Percentiles rank a stretch among this genome's conserved stretches.
phyloP scores from a whole-genome alignment of 2,797 vertebrate genomes.

The Martes flavigula region DNA sequence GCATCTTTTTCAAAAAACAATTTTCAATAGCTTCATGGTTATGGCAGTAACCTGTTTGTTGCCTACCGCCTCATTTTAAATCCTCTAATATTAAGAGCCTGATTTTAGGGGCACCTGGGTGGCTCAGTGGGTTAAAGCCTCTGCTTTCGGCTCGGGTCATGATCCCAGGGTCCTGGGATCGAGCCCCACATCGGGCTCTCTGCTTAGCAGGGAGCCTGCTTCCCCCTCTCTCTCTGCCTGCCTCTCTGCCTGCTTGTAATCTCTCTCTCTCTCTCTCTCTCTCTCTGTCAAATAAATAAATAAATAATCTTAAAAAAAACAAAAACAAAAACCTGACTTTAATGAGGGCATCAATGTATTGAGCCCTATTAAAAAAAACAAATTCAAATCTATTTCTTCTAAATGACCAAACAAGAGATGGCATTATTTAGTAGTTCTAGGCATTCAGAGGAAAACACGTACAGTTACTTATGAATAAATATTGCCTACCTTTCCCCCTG shows the following conservation, averaged over 20 bases:
- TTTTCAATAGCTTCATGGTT: not conserved
- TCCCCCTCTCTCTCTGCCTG: no score
- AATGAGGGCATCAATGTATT: not conserved
- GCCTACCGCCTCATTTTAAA: not conserved
- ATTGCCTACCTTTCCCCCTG: not conserved
- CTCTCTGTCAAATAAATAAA: no score
- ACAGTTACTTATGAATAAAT: not conserved
- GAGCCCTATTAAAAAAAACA: not conserved
- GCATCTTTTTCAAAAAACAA: not conserved
- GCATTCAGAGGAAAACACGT: not conserved
- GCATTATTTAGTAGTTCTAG: not conserved
- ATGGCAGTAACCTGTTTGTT: not conserved
- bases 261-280: no score
- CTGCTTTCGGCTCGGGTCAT: no score
- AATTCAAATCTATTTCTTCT: not conserved
- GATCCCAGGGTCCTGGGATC: no score
- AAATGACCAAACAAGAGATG: not conserved
- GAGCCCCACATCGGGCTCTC: no score
- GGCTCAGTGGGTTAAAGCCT: no score
- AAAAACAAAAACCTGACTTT: not conserved
- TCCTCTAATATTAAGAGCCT: not conserved
- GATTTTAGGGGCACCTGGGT: no score
- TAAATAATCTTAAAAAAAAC: no score
- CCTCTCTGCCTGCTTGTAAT: no score
- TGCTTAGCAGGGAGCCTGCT: no score